Evolutionary conservation across 2,888 invertebrate genomes (phyloP), one percentile per base, ranked within the genome.

Genomic region (Aphodius granarius): DNA sequence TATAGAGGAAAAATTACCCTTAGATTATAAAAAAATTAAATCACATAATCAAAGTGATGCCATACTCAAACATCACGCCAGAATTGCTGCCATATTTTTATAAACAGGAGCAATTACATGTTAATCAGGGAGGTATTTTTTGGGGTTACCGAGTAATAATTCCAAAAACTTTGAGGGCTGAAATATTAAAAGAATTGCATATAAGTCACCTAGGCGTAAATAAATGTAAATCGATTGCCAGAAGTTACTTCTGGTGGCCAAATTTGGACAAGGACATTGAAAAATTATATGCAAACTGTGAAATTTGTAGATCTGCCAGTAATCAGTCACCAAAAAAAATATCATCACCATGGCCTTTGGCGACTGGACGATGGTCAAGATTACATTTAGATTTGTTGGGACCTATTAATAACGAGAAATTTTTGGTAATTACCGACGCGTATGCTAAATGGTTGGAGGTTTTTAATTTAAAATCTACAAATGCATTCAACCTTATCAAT

Each of bases 171-270:
- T 66, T 66, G 19, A 43, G 72, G 22, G 18, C 43, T 3, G 62
- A 73, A 15, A 20, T 75, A 21, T 22, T 75, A 21, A 72, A 73
- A 5, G 71, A 75, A 65, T 66, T 77, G 17, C 77, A 77, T 71
- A 4, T 64, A 16, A 71, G 65, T 17, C 75, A 75, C 22, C 5
- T 72, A 18, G 68, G 74, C 17, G 72, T 74, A 5, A 72, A 72
- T 18, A 74, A 76, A 43, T 73, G 74, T 70, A 74, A 76, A 23
- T 71, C 74, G 0, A 22, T 72, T 15, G 76, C 76, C 5, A 66
- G 76, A 68, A 23, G 64, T n/a, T 74, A 76, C 68, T 74, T 74
- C 43, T 76, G 63, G 66, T 76, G 74, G 71, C 66, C 74, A 16
- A 17, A 62, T 19, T 64, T 76, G 23, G 74, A 76, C 66, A n/a